Base-by-base conservation (phyloP, 2,113 vertebrate species). In the Chascanopsetta lugubris region DNA sequence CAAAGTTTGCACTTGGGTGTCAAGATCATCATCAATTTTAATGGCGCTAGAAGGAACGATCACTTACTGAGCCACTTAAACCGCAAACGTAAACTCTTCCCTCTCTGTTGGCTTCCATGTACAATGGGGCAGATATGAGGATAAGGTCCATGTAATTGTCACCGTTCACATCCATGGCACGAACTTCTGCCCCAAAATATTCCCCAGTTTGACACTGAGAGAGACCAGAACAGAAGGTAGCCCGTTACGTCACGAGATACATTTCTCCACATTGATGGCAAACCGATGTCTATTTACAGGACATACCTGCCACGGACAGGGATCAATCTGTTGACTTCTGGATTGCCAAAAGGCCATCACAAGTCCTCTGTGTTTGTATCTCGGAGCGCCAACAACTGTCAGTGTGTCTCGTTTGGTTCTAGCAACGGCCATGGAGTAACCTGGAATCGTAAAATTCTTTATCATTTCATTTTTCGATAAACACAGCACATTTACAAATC, bases 131-230 rank as follows among this genome's bases (percentile, higher is more conserved):
- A 10, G 93, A 94, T 26, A 95, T 85, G 56, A 96, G 87, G n/a
- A 95, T 75, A 1, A 94, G 45, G 55, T 95, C 93, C 15, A 86
- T 79, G 57, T 51, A 56, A 0, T 1, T 2, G 36, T 94, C 80
- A 2, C 7, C 1, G 21, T 93, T 51, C 53, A 93, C 0, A 12
- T 94, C 91, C 77, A 95, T 65, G 3, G 86, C 79, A 72, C 93
- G 93, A 50, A 95, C 78, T 45, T 89, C 94, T 1, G 92, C 93
- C 6, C 95, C 95, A 56, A 95, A 96, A 76, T 95, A 96, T 74
- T 90, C 91, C 42, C 95, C 94, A 21, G 85, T 90, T 91, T 95
- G 90, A 53, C 40, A 80, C 79, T 75, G 61, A 64, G 12, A 2
- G 8, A 61, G 8, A 15, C 4, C 64, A 22, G 32, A 34, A 20